phyloP scores from a whole-genome alignment of 35 echinoderm and acorn worm species.

The Antedon bifida region DNA sequence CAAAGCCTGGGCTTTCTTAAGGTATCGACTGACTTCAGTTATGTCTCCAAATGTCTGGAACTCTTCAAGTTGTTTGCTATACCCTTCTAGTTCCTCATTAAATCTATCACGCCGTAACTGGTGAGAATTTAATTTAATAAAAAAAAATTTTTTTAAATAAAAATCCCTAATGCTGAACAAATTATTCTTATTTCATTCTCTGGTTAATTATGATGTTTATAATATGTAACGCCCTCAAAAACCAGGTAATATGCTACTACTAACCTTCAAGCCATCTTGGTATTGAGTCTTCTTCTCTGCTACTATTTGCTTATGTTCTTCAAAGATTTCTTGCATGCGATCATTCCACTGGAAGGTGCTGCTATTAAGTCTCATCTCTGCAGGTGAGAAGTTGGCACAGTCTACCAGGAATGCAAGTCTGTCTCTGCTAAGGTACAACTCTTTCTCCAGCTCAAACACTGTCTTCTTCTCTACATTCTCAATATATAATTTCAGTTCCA shows the following conservation, averaged over 20 bases:
- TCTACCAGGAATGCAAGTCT: constrained; percentile 82
- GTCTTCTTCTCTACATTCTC: constrained; percentile 76
- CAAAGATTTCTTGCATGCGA: constrained; percentile 93
- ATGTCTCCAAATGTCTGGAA: constrained; percentile 75
- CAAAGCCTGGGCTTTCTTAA: constrained; percentile 92
- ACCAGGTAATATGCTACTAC: no score
- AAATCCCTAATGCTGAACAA: no score
- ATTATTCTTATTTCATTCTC: no score
- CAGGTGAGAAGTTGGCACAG: constrained; percentile 89
- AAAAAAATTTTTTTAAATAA: not conserved
- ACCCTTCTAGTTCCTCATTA: constrained; percentile 83
- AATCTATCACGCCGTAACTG: constrained; percentile 85
- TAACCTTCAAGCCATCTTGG: constrained; percentile 85
- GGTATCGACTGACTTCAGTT: constrained; percentile 63
- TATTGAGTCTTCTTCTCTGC: constrained; percentile 84
- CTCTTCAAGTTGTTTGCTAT: constrained; percentile 92
- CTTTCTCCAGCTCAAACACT: constrained; percentile 76
- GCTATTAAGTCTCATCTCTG: constrained; percentile 94
- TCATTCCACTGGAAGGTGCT: constrained; percentile 98
- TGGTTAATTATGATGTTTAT: no score
- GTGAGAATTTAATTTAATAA: not conserved
- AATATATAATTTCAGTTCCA: constrained; percentile 82
- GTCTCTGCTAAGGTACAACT: constrained; percentile 65
- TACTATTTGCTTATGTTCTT: constrained; percentile 72
- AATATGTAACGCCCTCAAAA: no score